Conservation (phyloP, 1,140 invertebrate genomes). For the Pogonus chalceus region DNA sequence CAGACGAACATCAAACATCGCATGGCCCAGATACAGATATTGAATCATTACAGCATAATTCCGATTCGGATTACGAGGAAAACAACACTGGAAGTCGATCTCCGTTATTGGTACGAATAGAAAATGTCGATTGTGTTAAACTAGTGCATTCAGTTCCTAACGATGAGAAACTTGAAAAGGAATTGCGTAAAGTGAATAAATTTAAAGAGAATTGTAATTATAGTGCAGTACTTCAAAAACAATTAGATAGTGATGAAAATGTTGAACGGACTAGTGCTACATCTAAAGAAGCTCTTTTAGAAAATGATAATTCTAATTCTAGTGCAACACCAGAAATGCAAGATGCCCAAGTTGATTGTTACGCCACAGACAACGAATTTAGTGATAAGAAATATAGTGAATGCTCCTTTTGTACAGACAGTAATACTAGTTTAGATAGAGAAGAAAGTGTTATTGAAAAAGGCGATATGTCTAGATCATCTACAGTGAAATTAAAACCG, state of each 20-base stretch:
- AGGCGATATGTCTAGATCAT: constrained; percentile 9
- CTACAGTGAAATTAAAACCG: constrained; percentile 14
- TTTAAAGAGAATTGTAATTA: constrained; percentile 10
- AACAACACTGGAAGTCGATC: constrained; percentile 34
- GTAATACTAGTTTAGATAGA: constrained; percentile 28
- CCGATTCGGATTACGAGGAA: constrained; percentile 42
- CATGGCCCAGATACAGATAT: constrained; percentile 53
- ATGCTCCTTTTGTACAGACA: constrained; percentile 25
- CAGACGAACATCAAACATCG: constrained; percentile 64
- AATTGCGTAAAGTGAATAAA: background rate
- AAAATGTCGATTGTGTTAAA: constrained; percentile 18
- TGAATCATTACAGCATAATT: constrained; percentile 38
- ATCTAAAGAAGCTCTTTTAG: constrained; percentile 51
- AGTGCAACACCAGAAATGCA: constrained; percentile 44
- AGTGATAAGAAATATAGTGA: constrained; percentile 32
- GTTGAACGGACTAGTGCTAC: constrained; percentile 48
- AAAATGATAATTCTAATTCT: constrained; percentile 46
- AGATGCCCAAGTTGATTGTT: constrained; percentile 29
- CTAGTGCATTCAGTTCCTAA: constrained; percentile 23
- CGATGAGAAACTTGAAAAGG: background rate
- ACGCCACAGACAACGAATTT: constrained; percentile 24
- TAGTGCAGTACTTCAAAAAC: constrained; percentile 16
- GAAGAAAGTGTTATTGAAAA: constrained; percentile 10
- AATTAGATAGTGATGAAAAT: constrained; percentile 20
- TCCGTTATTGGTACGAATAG: constrained; percentile 29